Conservation (phyloP, 2,888 invertebrate species). For the Formica aserva region DNA sequence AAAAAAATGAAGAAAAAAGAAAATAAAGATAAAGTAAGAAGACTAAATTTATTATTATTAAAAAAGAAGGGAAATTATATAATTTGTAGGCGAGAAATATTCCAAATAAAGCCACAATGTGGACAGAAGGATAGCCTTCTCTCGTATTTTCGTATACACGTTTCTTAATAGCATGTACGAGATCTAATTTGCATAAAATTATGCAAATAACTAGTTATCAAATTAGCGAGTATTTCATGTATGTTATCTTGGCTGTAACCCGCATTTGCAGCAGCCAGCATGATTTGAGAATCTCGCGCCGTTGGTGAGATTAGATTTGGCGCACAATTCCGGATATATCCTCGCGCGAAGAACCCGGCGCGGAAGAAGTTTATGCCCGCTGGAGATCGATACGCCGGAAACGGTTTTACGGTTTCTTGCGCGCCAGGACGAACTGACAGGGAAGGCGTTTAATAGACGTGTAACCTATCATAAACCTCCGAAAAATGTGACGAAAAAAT, state of each 20-base stretch:
- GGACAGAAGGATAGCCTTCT: not conserved
- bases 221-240: slow-evolving; percentile 69
- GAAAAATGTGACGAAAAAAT: not conserved
- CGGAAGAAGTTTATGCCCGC: slow-evolving; percentile 19
- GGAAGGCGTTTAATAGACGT: slow-evolving; percentile 21
- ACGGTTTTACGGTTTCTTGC: slow-evolving; percentile 36
- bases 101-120: not conserved
- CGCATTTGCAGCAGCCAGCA: not conserved
- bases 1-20: not conserved
- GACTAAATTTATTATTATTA: slow-evolving; percentile 38
- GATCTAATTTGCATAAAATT: slow-evolving; percentile 73
- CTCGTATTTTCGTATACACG: slow-evolving; percentile 39
- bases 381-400: slow-evolving; percentile 45
- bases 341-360: slow-evolving; percentile 18
- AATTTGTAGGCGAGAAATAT: not conserved
- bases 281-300: slow-evolving; percentile 21
- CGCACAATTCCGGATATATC: not conserved
- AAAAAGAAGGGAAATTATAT: not conserved
- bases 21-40: not conserved
- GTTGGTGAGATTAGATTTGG: slow-evolving; percentile 43
- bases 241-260: slow-evolving; percentile 48
- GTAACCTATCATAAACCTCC: not conserved
- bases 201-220: slow-evolving; percentile 59
- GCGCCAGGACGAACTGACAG: slow-evolving; percentile 1
- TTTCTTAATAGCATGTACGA: slow-evolving; percentile 58